Evolutionary conservation across 2,888 invertebrate genomes (phyloP).

Genomic region (Cinara cedri): DNA sequence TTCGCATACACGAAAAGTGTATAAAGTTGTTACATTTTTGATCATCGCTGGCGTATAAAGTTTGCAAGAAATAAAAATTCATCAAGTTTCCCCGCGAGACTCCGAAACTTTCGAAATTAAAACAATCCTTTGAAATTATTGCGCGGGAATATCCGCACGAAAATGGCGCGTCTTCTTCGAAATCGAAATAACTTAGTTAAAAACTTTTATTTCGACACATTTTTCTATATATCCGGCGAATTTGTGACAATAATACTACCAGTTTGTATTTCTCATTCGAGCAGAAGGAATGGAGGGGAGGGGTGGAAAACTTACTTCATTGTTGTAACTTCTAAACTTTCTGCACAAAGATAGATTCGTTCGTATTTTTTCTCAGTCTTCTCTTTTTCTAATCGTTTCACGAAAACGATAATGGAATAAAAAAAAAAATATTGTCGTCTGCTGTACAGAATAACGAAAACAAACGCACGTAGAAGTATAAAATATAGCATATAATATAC

Average conservation of each 20-base stretch:
- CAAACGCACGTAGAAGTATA: conserved; percentile 7
- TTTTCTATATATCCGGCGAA: conserved; percentile 10
- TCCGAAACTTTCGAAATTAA: conserved; percentile 36
- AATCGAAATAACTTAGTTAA: conserved; percentile 43
- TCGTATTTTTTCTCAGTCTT: not conserved
- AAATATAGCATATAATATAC: not conserved
- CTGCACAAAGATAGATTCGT: conserved; percentile 1
- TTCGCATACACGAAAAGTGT: not conserved
- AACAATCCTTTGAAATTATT: conserved; percentile 46
- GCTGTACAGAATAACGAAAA: not conserved
- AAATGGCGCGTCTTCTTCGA: conserved; percentile 2
- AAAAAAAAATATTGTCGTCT: conserved; percentile 10
- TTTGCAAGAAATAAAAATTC: not conserved
- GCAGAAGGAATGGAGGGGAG: too few species aligned
- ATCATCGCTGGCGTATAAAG: not conserved
- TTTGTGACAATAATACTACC: conserved; percentile 43
- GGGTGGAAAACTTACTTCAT: conserved; percentile 17
- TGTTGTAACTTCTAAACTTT: conserved; percentile 42
- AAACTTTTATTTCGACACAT: conserved; percentile 41
- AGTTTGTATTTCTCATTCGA: conserved; percentile 21
- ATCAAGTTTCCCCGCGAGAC: not conserved
- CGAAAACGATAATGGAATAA: conserved; percentile 33
- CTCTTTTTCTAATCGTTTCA: conserved; percentile 22
- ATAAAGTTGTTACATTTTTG: not conserved
- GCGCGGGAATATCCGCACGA: not conserved